Evolutionary conservation across 2,888 invertebrate genomes (phyloP).

Genomic region (Caenorhabditis japonica): DNA sequence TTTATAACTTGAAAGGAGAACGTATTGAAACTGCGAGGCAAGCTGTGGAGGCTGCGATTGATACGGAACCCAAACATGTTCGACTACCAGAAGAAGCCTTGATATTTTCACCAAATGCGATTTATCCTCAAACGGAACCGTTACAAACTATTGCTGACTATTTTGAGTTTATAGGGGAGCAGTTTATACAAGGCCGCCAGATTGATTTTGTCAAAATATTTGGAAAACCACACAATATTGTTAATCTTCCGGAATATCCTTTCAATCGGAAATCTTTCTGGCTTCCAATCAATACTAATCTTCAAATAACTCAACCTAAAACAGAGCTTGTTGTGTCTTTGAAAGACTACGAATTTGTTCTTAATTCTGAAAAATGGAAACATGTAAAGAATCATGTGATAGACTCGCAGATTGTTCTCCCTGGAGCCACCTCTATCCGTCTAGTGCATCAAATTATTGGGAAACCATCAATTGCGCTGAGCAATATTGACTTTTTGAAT

Average conservation of each 20-base stretch:
- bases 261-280: conserved; percentile 56
- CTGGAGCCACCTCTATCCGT: conserved; percentile 58
- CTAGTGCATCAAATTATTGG: conserved; percentile 40
- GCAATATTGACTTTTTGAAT: conserved; percentile 55
- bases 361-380: conserved; percentile 49
- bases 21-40: conserved; percentile 49
- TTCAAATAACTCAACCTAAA: neutral
- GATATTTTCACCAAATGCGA: conserved; percentile 25
- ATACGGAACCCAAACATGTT: conserved; percentile 6
- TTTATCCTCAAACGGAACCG: neutral
- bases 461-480: conserved; percentile 17
- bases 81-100: conserved; percentile 17
- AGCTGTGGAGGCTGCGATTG: conserved; percentile 41
- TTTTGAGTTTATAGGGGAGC: conserved; percentile 31
- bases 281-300: conserved; percentile 38
- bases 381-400: conserved; percentile 61
- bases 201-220: conserved; percentile 36
- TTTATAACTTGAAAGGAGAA: conserved; percentile 42
- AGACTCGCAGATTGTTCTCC: conserved; percentile 57
- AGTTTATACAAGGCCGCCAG: conserved; percentile 18
- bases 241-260: conserved; percentile 56
- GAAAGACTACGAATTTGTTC: conserved; percentile 17
- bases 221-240: conserved; percentile 22
- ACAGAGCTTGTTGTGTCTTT: neutral
- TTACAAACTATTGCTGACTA: conserved; percentile 27